Evolutionary conservation across 2,113 vertebrate genomes (phyloP).

Genomic region (Bubo bubo): DNA sequence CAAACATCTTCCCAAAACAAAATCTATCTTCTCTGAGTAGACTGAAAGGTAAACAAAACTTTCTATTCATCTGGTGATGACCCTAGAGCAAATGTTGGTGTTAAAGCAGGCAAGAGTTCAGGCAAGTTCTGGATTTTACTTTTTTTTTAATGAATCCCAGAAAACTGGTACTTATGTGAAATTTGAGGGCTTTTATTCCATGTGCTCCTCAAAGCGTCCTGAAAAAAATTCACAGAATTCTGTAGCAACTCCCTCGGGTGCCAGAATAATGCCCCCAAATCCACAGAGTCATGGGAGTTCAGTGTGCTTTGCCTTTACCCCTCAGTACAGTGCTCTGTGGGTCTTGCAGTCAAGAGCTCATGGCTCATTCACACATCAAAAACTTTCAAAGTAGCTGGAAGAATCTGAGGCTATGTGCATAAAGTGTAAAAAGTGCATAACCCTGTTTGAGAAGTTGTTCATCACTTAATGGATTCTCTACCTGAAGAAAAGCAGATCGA

Average conservation of each 20-base stretch:
- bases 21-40: constrained; percentile 11
- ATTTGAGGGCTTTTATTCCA: neutral
- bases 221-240: neutral
- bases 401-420: neutral
- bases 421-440: neutral
- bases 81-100: neutral
- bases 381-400: neutral
- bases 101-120: neutral
- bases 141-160: neutral
- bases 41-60: neutral
- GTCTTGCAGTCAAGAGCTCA: neutral
- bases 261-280: neutral
- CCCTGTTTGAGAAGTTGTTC: neutral
- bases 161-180: neutral
- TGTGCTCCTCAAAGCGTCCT: neutral
- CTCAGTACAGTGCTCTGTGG: neutral
- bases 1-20: constrained; percentile 22
- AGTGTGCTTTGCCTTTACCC: neutral
- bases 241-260: neutral
- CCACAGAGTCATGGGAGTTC: neutral
- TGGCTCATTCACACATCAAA: neutral
- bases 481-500: constrained; percentile 28
- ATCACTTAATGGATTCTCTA: neutral
- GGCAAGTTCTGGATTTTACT: neutral
- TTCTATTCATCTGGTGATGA: neutral